Conservation (phyloP, 2,797 vertebrate species). For the Acrossocheilus wenchowensis region DNA sequence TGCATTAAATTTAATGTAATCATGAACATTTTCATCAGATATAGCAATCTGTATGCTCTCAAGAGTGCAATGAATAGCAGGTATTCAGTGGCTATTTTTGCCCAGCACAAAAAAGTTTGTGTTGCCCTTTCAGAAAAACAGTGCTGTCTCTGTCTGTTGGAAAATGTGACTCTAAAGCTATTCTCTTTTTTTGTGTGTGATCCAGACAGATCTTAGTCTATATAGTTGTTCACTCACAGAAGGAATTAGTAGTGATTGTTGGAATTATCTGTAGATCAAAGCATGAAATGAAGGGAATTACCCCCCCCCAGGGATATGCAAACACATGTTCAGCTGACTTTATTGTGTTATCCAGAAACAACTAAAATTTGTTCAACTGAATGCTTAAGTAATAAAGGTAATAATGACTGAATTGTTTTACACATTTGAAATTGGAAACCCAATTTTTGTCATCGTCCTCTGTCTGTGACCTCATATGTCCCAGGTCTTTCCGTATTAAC, state of each 20-base stretch:
- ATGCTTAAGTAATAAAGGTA: not conserved
- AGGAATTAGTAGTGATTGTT: not conserved
- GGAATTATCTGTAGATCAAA: not conserved
- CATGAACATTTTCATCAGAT: not conserved
- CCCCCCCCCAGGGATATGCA: not conserved
- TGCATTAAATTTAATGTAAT: slow-evolving; percentile 23
- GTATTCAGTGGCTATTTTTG: slow-evolving; percentile 30
- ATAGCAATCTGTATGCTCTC: slow-evolving; percentile 18
- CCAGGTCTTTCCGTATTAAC: not conserved
- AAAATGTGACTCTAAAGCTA: slow-evolving; percentile 36
- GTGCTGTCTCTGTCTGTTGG: slow-evolving; percentile 39
- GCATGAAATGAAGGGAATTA: not conserved
- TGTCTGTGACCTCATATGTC: not conserved
- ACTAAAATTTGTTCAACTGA: not conserved
- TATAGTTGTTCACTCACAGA: not conserved
- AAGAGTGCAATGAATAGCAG: slow-evolving; percentile 38
- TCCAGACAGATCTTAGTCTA: not conserved
- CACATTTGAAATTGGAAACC: not conserved
- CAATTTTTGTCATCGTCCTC: not conserved
- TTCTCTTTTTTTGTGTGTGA: slow-evolving; percentile 8
- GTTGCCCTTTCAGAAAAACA: slow-evolving; percentile 38
- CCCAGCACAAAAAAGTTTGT: slow-evolving; percentile 49
- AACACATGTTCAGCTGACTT: not conserved
- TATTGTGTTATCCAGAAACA: not conserved
- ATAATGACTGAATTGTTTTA: not conserved